These are phyloP conservation scores for Chromoteleia sp. DNA, from an alignment of 2,888 invertebrate genomes.

Conservation along the genomic window DNA sequence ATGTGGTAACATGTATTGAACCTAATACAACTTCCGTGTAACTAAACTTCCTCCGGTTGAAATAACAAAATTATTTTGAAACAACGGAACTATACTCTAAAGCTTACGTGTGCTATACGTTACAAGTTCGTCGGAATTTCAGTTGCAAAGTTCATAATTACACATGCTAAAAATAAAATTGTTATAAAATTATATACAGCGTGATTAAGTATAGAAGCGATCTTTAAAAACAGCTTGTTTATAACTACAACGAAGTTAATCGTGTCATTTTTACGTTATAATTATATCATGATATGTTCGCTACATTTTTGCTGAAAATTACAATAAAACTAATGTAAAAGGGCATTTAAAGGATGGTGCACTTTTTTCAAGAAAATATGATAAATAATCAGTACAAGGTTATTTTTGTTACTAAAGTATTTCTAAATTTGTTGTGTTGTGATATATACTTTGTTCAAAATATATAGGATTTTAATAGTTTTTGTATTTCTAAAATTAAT, in stretches of 20 bases:
- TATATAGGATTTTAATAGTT: too few species aligned
- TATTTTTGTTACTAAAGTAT: too few species aligned
- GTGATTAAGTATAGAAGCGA: neutral
- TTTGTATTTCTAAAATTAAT: too few species aligned
- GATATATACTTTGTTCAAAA: too few species aligned
- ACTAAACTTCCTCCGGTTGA: slow-evolving; percentile 20
- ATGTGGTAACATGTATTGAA: too few species aligned
- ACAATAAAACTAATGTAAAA: slow-evolving; percentile 1
- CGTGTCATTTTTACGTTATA: neutral
- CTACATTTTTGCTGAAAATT: neutral
- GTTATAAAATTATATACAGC: slow-evolving; percentile 8
- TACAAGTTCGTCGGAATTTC: slow-evolving; percentile 35
- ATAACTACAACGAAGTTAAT: neutral
- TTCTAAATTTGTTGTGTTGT: too few species aligned
- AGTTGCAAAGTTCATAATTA: slow-evolving; percentile 41
- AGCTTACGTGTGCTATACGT: slow-evolving; percentile 16
- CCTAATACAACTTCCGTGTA: slow-evolving; percentile 20
- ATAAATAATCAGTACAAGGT: too few species aligned
- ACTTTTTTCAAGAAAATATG: neutral
- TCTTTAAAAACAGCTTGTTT: neutral
- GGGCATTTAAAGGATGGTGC: neutral
- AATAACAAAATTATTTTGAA: slow-evolving; percentile 50
- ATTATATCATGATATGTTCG: neutral
- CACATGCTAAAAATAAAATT: slow-evolving; percentile 34
- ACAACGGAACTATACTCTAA: slow-evolving; percentile 25